Evolutionary conservation across 2,888 invertebrate genomes (phyloP).

Genomic region (Tanytarsus gracilentus): DNA sequence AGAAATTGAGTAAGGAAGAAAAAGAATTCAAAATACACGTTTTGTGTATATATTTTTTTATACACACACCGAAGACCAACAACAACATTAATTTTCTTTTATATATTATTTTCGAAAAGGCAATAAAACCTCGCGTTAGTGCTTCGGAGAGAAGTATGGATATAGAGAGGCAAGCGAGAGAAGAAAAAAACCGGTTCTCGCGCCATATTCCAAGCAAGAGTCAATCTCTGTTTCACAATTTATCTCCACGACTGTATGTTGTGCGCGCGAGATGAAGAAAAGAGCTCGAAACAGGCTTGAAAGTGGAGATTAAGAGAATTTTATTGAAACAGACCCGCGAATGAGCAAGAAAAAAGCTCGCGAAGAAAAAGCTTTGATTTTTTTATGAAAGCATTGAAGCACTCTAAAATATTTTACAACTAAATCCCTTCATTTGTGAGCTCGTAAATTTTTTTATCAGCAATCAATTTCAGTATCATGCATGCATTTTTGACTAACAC

Average conservation of each 20-base stretch:
- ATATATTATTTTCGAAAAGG: conserved; percentile 18
- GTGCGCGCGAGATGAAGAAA: neutral
- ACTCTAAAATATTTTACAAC: too few species aligned
- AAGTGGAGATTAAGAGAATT: neutral
- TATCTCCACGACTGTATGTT: neutral
- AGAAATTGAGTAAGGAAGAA: too few species aligned
- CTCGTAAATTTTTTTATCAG: too few species aligned
- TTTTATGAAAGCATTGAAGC: neutral
- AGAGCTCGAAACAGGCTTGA: conserved; percentile 18
- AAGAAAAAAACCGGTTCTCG: conserved; percentile 19
- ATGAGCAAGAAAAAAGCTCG: neutral
- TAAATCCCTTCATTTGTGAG: too few species aligned
- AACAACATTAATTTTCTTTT: too few species aligned
- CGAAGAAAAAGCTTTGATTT: conserved; percentile 6
- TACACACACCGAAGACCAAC: too few species aligned
- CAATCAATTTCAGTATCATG: too few species aligned
- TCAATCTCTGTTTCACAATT: conserved; percentile 6
- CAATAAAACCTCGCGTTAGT: conserved; percentile 21
- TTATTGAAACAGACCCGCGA: conserved; percentile 18
- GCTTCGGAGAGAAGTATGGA: conserved; percentile 1
- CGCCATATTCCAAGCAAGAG: neutral
- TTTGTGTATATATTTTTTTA: too few species aligned
- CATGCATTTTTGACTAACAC: too few species aligned
- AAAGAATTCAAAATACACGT: conserved; percentile 15
- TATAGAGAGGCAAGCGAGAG: conserved; percentile 7